A percentile compares a stretch with the other conserved stretches of the same genome.
Conservation (phyloP, 1,140 invertebrate species). For the Homalodisca vitripennis region DNA sequence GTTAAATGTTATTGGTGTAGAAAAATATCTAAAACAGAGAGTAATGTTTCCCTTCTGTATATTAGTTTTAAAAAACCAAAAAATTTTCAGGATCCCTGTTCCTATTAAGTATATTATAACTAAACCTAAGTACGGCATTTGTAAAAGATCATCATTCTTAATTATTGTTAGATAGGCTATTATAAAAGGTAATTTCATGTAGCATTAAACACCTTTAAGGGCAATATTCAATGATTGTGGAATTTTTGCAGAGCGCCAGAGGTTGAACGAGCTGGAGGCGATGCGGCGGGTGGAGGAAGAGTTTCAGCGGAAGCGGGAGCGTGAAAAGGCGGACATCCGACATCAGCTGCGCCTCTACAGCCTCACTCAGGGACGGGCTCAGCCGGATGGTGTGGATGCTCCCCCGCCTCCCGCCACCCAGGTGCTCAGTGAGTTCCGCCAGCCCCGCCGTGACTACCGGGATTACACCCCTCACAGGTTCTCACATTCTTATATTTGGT, state of each 20-base stretch:
- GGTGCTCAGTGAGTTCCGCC: slow-evolving; percentile 50
- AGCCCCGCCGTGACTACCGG: slow-evolving; percentile 52
- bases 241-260: slow-evolving; percentile 57
- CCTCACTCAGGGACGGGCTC: slow-evolving; percentile 44
- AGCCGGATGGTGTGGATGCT: slow-evolving; percentile 35
- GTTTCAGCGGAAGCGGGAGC: slow-evolving; percentile 68
- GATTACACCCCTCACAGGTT: slow-evolving; percentile 51
- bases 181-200: too few relatives aligned
- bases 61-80: too few relatives aligned
- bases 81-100: too few relatives aligned
- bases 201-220: background rate
- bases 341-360: slow-evolving; percentile 69
- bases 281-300: slow-evolving; percentile 74
- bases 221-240: background rate
- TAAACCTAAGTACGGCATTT: too few relatives aligned
- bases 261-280: slow-evolving; percentile 70
- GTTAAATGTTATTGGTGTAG: too few relatives aligned
- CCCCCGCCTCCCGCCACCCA: slow-evolving; percentile 42
- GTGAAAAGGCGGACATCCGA: slow-evolving; percentile 71
- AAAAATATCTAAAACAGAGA: too few relatives aligned
- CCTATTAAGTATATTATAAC: too few relatives aligned
- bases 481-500: too few relatives aligned
- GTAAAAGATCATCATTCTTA: too few relatives aligned
- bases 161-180: too few relatives aligned
- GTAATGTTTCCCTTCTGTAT: too few relatives aligned